These are phyloP conservation scores for Cydia amplana DNA, from an alignment of 1,140 invertebrate genomes.

Conservation along the genomic window DNA sequence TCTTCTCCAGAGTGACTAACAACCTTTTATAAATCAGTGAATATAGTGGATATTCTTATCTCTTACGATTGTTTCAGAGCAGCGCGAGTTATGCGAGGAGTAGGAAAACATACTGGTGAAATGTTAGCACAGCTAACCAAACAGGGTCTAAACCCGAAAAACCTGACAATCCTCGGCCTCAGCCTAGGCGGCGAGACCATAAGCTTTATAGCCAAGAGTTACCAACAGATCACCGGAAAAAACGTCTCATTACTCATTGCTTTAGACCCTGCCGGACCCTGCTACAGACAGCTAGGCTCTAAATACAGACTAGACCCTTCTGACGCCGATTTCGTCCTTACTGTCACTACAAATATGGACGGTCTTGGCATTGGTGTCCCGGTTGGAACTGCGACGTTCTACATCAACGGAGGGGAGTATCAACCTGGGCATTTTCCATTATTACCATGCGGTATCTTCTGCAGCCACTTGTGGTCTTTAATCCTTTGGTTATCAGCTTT, in stretches of 20 bases:
- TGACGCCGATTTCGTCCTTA: slow-evolving; percentile 33
- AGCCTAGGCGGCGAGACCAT: slow-evolving; percentile 64
- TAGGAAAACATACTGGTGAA: slow-evolving; percentile 55
- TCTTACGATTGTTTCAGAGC: slow-evolving; percentile 50
- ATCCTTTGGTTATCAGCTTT: slow-evolving; percentile 56
- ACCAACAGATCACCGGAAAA: slow-evolving; percentile 56
- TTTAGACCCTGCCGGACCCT: slow-evolving; percentile 66
- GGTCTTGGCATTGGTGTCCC: slow-evolving; percentile 83
- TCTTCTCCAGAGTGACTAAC: too few species aligned
- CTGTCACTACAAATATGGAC: slow-evolving; percentile 84
- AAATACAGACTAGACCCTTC: slow-evolving; percentile 55
- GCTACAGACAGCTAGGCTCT: slow-evolving; percentile 61
- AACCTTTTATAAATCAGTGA: too few species aligned
- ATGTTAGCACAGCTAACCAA: slow-evolving; percentile 54
- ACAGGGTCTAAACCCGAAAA: slow-evolving; percentile 59
- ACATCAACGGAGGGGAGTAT: slow-evolving; percentile 85
- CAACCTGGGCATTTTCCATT: slow-evolving; percentile 81
- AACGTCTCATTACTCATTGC: slow-evolving; percentile 63
- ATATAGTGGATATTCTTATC: too few species aligned
- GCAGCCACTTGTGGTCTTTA: slow-evolving; percentile 57
- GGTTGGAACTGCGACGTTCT: slow-evolving; percentile 82
- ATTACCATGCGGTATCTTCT: slow-evolving; percentile 53
- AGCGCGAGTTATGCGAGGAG: slow-evolving; percentile 50
- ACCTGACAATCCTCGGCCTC: slow-evolving; percentile 57
- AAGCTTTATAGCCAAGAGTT: slow-evolving; percentile 62